phyloP scores from a whole-genome alignment of 2,888 invertebrate genomes.

The Operophtera brumata region DNA sequence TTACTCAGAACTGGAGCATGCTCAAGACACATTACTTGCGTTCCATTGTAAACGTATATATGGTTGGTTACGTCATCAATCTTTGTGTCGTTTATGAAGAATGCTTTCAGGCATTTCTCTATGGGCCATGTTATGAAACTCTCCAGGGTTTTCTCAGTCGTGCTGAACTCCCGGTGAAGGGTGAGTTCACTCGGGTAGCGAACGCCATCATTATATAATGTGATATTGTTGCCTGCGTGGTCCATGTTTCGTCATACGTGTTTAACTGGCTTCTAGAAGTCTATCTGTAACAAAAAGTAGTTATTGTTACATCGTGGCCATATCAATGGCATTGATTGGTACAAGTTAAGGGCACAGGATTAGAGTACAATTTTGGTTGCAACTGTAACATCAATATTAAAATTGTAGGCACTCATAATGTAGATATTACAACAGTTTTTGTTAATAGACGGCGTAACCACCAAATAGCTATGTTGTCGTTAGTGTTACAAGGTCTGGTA shows the following conservation, averaged over 20 bases:
- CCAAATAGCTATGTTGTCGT: too few relatives aligned
- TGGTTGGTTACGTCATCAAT: slow-evolving; percentile 46
- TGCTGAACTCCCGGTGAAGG: slow-evolving; percentile 47
- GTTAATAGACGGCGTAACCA: too few relatives aligned
- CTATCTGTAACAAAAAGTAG: slow-evolving; percentile 57
- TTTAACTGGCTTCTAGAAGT: slow-evolving; percentile 32
- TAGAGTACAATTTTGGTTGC: too few relatives aligned
- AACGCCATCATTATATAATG: slow-evolving; percentile 60
- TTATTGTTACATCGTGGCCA: not conserved
- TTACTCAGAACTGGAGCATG: slow-evolving; percentile 86
- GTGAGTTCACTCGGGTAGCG: slow-evolving; percentile 49
- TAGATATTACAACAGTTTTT: too few relatives aligned
- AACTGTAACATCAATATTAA: too few relatives aligned
- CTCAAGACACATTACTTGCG: slow-evolving; percentile 71
- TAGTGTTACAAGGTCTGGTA: too few relatives aligned
- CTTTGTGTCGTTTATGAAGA: slow-evolving; percentile 52
- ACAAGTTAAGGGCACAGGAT: too few relatives aligned
- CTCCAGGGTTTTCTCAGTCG: slow-evolving; percentile 40
- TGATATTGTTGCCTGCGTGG: slow-evolving; percentile 71
- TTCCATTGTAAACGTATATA: slow-evolving; percentile 57
- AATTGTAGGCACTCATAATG: too few relatives aligned
- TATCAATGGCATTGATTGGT: too few relatives aligned
- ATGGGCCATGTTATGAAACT: slow-evolving; percentile 56
- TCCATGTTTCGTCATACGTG: slow-evolving; percentile 75
- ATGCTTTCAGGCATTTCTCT: slow-evolving; percentile 58